A percentile compares a stretch with the other conserved stretches of the same genome.
phyloP scores from a whole-genome alignment of 2,797 vertebrate species.

The Eospalax fontanierii region DNA sequence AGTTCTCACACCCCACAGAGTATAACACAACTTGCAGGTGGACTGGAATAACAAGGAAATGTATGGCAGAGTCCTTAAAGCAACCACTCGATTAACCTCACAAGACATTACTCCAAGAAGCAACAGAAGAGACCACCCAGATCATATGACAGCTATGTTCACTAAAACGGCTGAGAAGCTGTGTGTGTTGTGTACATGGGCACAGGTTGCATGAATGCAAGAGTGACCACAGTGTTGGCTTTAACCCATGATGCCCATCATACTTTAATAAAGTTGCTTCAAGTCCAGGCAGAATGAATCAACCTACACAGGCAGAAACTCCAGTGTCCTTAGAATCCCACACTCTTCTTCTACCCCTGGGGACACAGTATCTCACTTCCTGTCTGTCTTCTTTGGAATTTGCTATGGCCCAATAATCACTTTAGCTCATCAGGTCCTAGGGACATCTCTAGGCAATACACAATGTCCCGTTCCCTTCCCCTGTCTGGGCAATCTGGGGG shows the following conservation, averaged over 20 bases:
- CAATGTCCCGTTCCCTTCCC: not conserved
- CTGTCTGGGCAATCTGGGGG: not conserved
- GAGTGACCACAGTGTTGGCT: accelerated
- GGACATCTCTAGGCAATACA: not conserved
- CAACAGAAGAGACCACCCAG: not conserved
- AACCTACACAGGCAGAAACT: not conserved
- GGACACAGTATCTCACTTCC: not conserved
- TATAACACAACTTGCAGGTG: not conserved
- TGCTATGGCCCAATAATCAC: not conserved
- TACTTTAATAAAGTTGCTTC: not conserved
- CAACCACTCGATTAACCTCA: not conserved
- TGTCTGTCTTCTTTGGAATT: not conserved
- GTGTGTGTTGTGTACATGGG: no score
- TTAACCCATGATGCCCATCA: not conserved
- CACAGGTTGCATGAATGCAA: not conserved
- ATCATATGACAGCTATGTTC: not conserved
- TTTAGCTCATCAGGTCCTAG: not conserved
- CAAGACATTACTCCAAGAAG: not conserved
- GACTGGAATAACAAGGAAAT: not conserved
- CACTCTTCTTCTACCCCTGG: not conserved
- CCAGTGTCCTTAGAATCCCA: not conserved
- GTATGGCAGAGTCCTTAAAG: not conserved
- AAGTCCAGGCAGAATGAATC: not conserved
- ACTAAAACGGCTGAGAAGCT: not conserved
- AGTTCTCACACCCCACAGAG: not conserved